A percentile compares a stretch with the other conserved stretches of the same genome.
Evolutionary conservation across 2,888 invertebrate species (phyloP).

Genomic region (Xestia xanthographa): DNA sequence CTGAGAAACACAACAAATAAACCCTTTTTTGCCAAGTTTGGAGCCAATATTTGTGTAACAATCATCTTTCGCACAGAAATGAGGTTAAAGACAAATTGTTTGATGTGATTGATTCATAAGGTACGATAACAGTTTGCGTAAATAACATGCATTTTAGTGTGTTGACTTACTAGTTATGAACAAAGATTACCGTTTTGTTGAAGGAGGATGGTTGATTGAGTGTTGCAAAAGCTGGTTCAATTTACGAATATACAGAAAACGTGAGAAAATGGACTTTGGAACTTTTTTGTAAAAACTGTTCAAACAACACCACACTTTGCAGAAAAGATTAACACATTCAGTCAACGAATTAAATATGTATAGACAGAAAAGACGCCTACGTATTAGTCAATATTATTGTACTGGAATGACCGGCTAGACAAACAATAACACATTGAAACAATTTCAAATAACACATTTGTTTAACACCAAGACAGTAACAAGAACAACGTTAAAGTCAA

Average conservation of each 20-base stretch:
- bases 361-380: not conserved
- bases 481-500: conserved; percentile 2
- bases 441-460: conserved; percentile 10
- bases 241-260: not conserved
- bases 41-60: conserved; percentile 64
- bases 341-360: not conserved
- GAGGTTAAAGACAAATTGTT: conserved; percentile 71
- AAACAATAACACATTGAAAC: conserved; percentile 22
- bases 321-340: conserved; percentile 19
- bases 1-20: conserved; percentile 70
- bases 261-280: conserved; percentile 4
- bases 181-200: conserved; percentile 59
- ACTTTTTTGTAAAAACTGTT: conserved; percentile 13
- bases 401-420: conserved; percentile 7
- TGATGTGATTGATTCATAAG: conserved; percentile 67
- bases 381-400: conserved; percentile 40
- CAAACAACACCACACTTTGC: not conserved
- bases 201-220: conserved; percentile 58
- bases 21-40: conserved; percentile 67
- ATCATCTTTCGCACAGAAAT: conserved; percentile 60
- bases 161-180: conserved; percentile 52
- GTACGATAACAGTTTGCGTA: conserved; percentile 66
- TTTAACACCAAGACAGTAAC: not conserved
- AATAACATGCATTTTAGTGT: conserved; percentile 67
- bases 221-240: conserved; percentile 51